These are phyloP conservation scores for Drosophila auraria DNA, from an alignment of 1,140 invertebrate genomes.

Conservation along the genomic window DNA sequence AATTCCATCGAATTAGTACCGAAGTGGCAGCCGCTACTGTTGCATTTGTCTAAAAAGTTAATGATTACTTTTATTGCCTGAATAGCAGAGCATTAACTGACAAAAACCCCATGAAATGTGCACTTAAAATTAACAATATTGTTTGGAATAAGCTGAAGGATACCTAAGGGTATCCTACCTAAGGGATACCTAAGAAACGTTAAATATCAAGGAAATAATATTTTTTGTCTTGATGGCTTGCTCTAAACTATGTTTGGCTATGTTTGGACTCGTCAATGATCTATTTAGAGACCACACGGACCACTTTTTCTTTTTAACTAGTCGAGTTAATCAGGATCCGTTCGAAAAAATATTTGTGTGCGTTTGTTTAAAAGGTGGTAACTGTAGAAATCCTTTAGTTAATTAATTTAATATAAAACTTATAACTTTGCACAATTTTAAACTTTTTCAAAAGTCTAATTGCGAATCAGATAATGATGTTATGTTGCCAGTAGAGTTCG, in stretches of 20 bases:
- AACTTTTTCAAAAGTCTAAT: background rate
- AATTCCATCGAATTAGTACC: too few relatives aligned
- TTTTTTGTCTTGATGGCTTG: constrained; percentile 10
- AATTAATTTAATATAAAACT: constrained; percentile 7
- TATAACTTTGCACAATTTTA: constrained; percentile 5
- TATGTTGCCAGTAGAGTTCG: constrained; percentile 1
- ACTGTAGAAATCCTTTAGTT: background rate
- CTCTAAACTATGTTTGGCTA: background rate
- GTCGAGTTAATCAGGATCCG: too few relatives aligned
- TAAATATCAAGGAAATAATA: constrained; percentile 10
- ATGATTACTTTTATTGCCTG: too few relatives aligned
- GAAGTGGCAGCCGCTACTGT: too few relatives aligned
- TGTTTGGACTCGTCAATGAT: too few relatives aligned
- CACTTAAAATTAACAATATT: background rate
- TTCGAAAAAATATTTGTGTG: too few relatives aligned
- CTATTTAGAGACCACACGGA: too few relatives aligned
- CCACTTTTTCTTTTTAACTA: too few relatives aligned
- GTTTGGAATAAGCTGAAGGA: constrained; percentile 6
- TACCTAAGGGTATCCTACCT: too few relatives aligned
- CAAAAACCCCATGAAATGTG: background rate
- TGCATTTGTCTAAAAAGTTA: too few relatives aligned
- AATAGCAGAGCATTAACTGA: too few relatives aligned
- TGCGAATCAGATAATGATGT: background rate
- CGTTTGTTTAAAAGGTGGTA: too few relatives aligned
- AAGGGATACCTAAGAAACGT: constrained; percentile 9